phyloP scores from a whole-genome alignment of 1,140 invertebrate genomes.

The Amphibalanus amphitrite region DNA sequence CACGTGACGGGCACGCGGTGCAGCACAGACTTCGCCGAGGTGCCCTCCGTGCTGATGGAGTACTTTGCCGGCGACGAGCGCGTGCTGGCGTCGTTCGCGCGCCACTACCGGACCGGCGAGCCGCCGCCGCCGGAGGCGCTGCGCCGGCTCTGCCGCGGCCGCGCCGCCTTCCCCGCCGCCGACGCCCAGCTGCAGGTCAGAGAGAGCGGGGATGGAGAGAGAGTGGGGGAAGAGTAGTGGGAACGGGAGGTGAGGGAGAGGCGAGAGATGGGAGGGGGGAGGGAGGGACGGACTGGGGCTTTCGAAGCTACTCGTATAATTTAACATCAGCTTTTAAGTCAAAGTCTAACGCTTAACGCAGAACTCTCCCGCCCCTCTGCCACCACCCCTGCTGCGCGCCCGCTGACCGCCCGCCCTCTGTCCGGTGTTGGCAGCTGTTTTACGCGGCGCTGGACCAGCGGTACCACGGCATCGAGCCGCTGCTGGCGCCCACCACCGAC shows the following conservation, averaged over 20 bases:
- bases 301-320: too few relatives aligned
- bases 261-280: too few relatives aligned
- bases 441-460: constrained; percentile 77
- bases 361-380: too few relatives aligned
- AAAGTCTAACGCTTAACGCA: too few relatives aligned
- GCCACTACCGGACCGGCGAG: constrained; percentile 77
- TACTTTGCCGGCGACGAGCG: constrained; percentile 83
- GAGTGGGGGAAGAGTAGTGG: too few relatives aligned
- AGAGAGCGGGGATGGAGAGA: background rate
- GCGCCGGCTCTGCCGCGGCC: constrained; percentile 57
- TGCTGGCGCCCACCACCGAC: constrained; percentile 39
- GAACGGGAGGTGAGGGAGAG: too few relatives aligned
- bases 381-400: too few relatives aligned
- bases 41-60: constrained; percentile 96
- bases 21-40: constrained; percentile 94
- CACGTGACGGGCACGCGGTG: constrained; percentile 94
- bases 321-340: too few relatives aligned
- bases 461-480: constrained; percentile 49
- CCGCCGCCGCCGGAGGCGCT: constrained; percentile 59
- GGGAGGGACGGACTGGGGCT: too few relatives aligned
- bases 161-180: constrained; percentile 66
- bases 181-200: constrained; percentile 85
- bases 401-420: constrained; percentile 19
- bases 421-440: constrained; percentile 76
- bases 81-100: constrained; percentile 67